Evolutionary conservation across 1,140 invertebrate species (phyloP).

Genomic region (Drosophila arawakana): DNA sequence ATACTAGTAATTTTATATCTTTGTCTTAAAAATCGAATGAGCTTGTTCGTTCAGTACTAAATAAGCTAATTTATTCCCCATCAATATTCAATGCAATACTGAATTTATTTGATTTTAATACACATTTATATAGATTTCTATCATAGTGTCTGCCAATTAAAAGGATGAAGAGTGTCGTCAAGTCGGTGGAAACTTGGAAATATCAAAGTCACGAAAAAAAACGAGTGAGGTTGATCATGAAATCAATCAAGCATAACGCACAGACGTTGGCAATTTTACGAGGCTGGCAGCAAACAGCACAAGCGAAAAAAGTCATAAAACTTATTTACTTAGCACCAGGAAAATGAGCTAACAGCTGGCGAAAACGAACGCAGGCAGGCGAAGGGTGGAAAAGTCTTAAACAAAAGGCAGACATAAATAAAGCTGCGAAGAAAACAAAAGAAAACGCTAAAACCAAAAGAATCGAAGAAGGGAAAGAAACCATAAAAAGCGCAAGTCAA

Average conservation of each 20-base stretch:
- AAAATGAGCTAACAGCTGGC: constrained; percentile 48
- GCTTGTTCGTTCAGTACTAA: no score
- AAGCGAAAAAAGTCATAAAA: constrained; percentile 75
- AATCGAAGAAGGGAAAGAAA: constrained; percentile 23
- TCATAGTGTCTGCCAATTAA: no score
- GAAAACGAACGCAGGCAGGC: constrained; percentile 11
- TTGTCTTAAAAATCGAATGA: no score
- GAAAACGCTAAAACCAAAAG: constrained; percentile 15
- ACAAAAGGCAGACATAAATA: constrained; percentile 69
- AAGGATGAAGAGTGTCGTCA: background rate
- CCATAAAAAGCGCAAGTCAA: constrained; percentile 56
- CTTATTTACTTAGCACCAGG: constrained; percentile 79
- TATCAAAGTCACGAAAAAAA: constrained; percentile 24
- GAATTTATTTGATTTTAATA: no score
- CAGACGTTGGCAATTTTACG: constrained; percentile 69
- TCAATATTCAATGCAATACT: no score
- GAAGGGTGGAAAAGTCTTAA: constrained; percentile 29
- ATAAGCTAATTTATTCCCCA: no score
- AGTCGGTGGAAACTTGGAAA: background rate
- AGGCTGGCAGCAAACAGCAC: constrained; percentile 44
- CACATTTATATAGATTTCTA: no score
- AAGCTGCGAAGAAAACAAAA: constrained; percentile 46
- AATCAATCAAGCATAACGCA: constrained; percentile 75
- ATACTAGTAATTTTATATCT: no score
- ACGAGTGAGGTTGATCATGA: constrained; percentile 39